Evolutionary conservation across 2,113 vertebrate genomes (phyloP), one percentile per base, ranked within the genome.

Genomic region (Entelurus aequoreus): DNA sequence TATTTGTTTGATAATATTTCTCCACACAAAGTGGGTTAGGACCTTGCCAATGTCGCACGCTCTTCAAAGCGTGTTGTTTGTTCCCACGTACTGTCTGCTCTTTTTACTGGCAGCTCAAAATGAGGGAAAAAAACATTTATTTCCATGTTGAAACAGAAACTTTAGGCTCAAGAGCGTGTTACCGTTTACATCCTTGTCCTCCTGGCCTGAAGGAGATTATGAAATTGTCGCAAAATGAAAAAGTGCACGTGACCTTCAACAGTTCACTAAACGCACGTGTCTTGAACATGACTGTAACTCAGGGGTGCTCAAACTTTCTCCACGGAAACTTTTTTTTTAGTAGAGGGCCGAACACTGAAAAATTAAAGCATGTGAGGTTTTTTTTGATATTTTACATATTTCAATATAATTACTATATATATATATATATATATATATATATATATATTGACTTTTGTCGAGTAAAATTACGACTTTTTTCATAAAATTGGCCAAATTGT

Each of bases 131-230:
- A 21, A 28, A 3, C 4, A 28, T 28, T 28, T 28, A 28, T 28
- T 36, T 61, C 63, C 57, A 54, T 78, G 74, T 80, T 81, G 75
- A 76, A 84, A 79, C 38, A 80, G 65, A 68, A 63, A 72, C 75
- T 76, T 84, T 72, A 76, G 66, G 75, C 60, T 68, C 80, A 83
- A 76, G 65, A 79, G 71, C 66, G 71, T 62, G 76, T 58, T 68
- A 28, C 50, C 44, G 83, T 86, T 85, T 72, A 73, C 74, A 81
- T 76, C 52, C 70, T 63, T 73, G 59, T 76, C 16, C 15, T 66
- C 50, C 58, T 46, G 10, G 10, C 10, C 42, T 46, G 10, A 6
- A 4, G 12, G 42, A 46, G 12, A 46, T 11, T 3, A 46, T 12
- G 12, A 46, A 10, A 10, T 0, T 8, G 73, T 40, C 65, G 58